Base-by-base conservation (phyloP, 2,113 vertebrate genomes). In the Nerophis lumbriciformis region DNA sequence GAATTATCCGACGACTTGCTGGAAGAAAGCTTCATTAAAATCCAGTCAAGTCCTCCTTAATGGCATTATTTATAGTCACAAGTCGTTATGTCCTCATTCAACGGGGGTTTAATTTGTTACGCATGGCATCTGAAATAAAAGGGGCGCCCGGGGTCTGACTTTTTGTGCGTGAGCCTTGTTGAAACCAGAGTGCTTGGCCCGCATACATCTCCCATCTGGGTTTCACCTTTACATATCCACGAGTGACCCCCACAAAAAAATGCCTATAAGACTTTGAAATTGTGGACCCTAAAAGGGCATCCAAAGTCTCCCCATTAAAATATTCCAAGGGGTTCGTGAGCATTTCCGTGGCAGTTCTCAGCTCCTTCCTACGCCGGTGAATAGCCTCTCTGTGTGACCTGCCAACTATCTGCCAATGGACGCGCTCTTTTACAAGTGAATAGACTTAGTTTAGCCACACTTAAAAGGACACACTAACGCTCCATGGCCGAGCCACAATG, bases 331-430 rank as follows among this genome's bases (percentile, higher is more conserved):
- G 80, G 39, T 11, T 12, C 12, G n/a, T 7, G 77, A 81, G 71
- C 77, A 76, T 85, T 87, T 90, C 80, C 81, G 71, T 74, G 75
- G 78, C 65, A 52, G 80, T 85, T 77, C 86, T 83, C 85, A 87
- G 87, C 82, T 88, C 87, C 84, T 90, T 92, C 85, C 90, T 87
- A 86, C 80, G 70, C 65, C 88, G 85, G 89, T 92, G 88, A 86
- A 93, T 86, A 90, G 88, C 87, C 87, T 73, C 88, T 91, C 90
- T 93, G 91, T 92, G 85, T 83, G 61, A 86, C 73, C 73, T 77
- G 91, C 92, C 90, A 92, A 93, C 85, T 88, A 91, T 88, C 90
- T 93, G 92, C 90, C 91, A 92, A 92, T 91, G 91, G 88, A 68
- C 19, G 72, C 86, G 82, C 83, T 88, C 81, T 85, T 90, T 91